Base-by-base conservation (phyloP, 2,797 vertebrate species). In the Stomatorhinus walkeri region DNA sequence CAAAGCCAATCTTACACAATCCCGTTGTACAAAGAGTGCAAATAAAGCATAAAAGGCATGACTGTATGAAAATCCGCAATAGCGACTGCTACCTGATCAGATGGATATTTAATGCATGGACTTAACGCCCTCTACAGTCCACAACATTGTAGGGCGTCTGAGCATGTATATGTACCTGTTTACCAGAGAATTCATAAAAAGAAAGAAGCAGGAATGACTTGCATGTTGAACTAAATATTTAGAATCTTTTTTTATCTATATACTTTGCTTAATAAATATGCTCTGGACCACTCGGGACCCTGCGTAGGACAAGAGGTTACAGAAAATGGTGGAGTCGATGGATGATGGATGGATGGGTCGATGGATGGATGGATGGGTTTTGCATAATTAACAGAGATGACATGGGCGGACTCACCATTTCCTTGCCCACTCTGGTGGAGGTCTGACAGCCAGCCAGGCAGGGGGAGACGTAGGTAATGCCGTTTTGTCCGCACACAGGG, bases 391-490 rank as follows among this genome's bases (percentile, higher is more conserved):
- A 36, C 64, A 32, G 64, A 12, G 3, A 68, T 68, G 28, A 10
- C 24, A 28, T 84, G 43, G n/a, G 8, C n/a, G 10, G 10, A 19
- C 95, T 97, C 93, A 99, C 98, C 1, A 95, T 96, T 12, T 94
- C 94, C 89, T 92, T 96, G 76, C 97, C 96, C 0, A 16, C 92
- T 81, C 96, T 95, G 0, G 92, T 95, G 90, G 96, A 96, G 0
- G 90, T 93, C 85, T 93, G 95, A 90, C 98, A 99, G 24, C 98
- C 98, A 0, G 98, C 98, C 0, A 99, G 95, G 91, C 98, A 99
- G 8, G 98, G 96, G 0, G 98, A 98, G 19, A 94, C 90, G 0
- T 98, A 99, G 0, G 98, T 99, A 19, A 99, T 91, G 10, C 97
- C 97, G 1, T 97, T 96, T 43, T 95, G 92, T 10, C 97, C 95